A percentile compares a stretch with the other conserved stretches of the same genome.
phyloP scores from a whole-genome alignment of 2,113 vertebrate genomes.

The Kryptolebias marmoratus region DNA sequence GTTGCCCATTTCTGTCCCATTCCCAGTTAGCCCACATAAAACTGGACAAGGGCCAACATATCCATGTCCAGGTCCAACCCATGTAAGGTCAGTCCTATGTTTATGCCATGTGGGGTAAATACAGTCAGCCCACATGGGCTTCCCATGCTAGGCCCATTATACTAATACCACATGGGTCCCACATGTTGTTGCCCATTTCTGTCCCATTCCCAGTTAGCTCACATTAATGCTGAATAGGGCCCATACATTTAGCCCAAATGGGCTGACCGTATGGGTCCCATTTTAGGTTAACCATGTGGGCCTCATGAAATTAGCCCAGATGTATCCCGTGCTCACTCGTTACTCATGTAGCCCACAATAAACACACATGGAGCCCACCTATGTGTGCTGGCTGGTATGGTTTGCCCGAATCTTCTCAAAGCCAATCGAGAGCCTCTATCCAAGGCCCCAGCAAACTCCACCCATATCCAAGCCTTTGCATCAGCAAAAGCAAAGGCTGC shows the following conservation, averaged over 20 bases:
- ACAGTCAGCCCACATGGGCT: background rate
- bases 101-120: background rate
- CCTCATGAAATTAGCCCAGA: background rate
- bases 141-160: background rate
- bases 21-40: background rate
- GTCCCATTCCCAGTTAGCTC: too few relatives aligned
- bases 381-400: too few relatives aligned
- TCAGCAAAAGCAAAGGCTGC: too few relatives aligned
- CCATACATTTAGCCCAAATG: background rate
- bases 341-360: background rate
- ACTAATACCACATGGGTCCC: background rate
- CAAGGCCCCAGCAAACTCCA: too few relatives aligned
- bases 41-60: background rate
- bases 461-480: too few relatives aligned
- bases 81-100: background rate
- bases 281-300: background rate
- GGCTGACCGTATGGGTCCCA: background rate
- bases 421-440: too few relatives aligned
- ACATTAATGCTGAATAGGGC: too few relatives aligned
- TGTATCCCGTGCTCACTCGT: background rate
- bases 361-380: too few relatives aligned
- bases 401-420: too few relatives aligned
- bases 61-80: background rate
- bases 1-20: too few relatives aligned
- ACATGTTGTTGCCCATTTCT: too few relatives aligned